Evolutionary conservation across 1,140 invertebrate species (phyloP).

Genomic region (Euwallacea similis): DNA sequence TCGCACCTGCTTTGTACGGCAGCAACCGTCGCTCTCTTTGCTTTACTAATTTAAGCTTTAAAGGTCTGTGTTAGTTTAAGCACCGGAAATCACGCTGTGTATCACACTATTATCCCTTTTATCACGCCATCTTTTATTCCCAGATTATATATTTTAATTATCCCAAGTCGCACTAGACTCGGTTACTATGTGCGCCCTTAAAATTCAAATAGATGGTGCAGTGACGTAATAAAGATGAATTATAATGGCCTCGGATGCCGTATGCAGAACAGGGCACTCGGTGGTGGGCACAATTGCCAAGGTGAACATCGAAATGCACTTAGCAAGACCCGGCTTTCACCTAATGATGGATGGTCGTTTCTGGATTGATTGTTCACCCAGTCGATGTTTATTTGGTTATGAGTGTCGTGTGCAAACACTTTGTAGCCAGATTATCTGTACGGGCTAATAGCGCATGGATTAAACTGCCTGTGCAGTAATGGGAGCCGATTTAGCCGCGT

Average conservation of each 20-base stretch:
- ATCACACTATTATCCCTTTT: background rate
- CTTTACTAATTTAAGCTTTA: constrained; percentile 38
- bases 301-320: constrained; percentile 39
- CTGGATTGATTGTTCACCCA: constrained; percentile 31
- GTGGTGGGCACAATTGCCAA: constrained; percentile 22
- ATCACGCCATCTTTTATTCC: too few species aligned
- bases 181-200: too few species aligned
- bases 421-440: constrained; percentile 8
- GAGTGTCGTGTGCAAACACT: constrained; percentile 30
- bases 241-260: constrained; percentile 27
- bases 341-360: constrained; percentile 36
- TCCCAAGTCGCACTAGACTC: too few species aligned
- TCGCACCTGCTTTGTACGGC: constrained; percentile 28
- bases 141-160: background rate
- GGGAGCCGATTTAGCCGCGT: background rate
- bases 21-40: constrained; percentile 27
- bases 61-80: constrained; percentile 35
- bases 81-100: constrained; percentile 33
- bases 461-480: constrained; percentile 7
- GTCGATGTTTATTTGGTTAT: constrained; percentile 26
- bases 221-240: constrained; percentile 37
- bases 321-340: constrained; percentile 17
- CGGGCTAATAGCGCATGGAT: background rate
- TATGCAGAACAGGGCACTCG: constrained; percentile 31
- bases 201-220: too few species aligned